These are phyloP conservation scores for Pseudomyrmex concolor DNA, from an alignment of 1,140 invertebrate genomes.

Conservation along the genomic window DNA sequence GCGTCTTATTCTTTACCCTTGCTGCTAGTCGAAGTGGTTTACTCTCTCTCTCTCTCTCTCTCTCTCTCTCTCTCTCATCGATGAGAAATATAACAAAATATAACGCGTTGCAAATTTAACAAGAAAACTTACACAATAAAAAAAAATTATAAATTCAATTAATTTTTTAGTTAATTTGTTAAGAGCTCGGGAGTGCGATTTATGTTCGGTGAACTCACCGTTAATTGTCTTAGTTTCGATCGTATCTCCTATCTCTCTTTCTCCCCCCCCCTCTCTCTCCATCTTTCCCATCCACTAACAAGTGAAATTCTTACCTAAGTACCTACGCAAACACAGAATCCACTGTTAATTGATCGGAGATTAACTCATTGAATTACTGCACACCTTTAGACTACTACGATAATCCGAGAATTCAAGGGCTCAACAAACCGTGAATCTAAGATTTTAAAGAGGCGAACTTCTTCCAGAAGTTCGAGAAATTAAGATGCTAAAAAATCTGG, in stretches of 20 bases:
- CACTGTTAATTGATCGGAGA: conserved; percentile 68
- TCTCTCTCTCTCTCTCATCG: background rate
- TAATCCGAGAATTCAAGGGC: conserved; percentile 48
- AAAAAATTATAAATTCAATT: conserved; percentile 69
- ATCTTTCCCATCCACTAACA: conserved; percentile 69
- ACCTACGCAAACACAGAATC: conserved; percentile 54
- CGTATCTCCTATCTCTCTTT: background rate
- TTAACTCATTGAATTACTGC: conserved; percentile 65
- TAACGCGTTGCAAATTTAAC: background rate
- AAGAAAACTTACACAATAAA: background rate
- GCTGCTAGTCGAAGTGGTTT: background rate
- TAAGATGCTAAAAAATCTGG: conserved; percentile 1
- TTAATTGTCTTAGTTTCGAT: conserved; percentile 59
- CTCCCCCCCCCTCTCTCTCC: background rate
- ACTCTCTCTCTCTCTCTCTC: background rate
- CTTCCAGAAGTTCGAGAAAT: background rate
- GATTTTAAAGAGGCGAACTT: conserved; percentile 2
- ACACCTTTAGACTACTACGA: conserved; percentile 47
- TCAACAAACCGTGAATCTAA: conserved; percentile 37
- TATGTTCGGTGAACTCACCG: conserved; percentile 56
- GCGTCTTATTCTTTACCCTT: background rate
- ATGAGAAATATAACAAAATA: background rate
- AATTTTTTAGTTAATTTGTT: conserved; percentile 75
- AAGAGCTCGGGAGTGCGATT: conserved; percentile 74
- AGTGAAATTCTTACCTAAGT: conserved; percentile 77